These are phyloP conservation scores for Megaleporinus macrocephalus DNA, from an alignment of 2,113 vertebrate species.

Conservation along the genomic window DNA sequence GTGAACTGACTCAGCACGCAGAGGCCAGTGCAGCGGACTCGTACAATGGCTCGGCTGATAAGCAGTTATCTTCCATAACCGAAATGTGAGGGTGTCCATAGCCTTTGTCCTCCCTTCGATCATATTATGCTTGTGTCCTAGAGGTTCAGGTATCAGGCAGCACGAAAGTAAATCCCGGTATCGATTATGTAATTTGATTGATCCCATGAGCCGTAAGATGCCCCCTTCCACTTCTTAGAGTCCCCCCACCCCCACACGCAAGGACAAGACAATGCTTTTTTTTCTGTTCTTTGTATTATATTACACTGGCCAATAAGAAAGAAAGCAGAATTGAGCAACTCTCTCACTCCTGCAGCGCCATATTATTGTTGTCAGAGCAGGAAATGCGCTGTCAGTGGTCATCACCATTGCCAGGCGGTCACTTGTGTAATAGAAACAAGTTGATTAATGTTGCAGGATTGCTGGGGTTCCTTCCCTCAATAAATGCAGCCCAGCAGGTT, in stretches of 20 bases:
- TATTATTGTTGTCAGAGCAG: background rate
- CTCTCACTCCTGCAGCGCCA: background rate
- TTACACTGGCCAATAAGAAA: background rate
- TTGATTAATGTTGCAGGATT: background rate
- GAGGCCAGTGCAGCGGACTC: slow-evolving; percentile 31
- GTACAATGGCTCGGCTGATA: slow-evolving; percentile 45
- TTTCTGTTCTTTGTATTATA: background rate
- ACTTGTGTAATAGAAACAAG: background rate
- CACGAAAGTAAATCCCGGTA: background rate
- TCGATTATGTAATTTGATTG: background rate
- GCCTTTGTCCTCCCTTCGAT: background rate
- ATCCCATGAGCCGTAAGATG: background rate
- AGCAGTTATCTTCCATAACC: slow-evolving; percentile 8
- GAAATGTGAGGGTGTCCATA: background rate
- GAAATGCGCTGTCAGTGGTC: background rate
- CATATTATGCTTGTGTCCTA: background rate
- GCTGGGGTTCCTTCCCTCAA: background rate
- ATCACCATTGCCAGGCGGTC: background rate
- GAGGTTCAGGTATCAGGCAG: background rate
- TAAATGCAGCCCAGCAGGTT: background rate
- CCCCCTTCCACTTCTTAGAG: background rate
- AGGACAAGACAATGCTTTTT: too few relatives aligned
- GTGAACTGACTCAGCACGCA: slow-evolving; percentile 35
- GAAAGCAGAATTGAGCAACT: background rate
- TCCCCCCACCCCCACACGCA: too few relatives aligned